phyloP scores from a whole-genome alignment of 1,140 invertebrate genomes.

The Phenacoccus solenopsis region DNA sequence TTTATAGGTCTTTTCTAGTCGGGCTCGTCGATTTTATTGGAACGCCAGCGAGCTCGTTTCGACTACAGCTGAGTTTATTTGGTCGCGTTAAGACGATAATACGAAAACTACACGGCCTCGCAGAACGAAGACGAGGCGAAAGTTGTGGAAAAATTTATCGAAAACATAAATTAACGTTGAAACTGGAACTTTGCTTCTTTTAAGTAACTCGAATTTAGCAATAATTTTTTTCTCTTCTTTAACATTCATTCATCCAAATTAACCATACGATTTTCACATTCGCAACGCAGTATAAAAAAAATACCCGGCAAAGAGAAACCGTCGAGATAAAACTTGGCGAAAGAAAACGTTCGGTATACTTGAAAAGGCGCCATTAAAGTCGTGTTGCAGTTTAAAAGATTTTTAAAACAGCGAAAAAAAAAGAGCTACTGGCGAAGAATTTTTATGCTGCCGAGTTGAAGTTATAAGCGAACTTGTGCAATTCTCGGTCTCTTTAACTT shows the following conservation, averaged over 20 bases:
- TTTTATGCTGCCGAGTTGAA: too few species aligned
- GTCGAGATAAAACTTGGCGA: neutral
- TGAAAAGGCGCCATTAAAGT: conserved; percentile 1
- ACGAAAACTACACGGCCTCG: neutral
- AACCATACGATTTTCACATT: neutral
- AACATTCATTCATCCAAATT: neutral
- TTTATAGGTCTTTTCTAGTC: neutral
- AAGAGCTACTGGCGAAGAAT: neutral
- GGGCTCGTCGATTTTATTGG: neutral
- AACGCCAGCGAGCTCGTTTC: neutral
- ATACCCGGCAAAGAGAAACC: neutral
- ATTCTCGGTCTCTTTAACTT: too few species aligned
- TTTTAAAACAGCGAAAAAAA: neutral
- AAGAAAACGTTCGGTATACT: neutral
- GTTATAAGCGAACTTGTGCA: too few species aligned
- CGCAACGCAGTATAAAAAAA: neutral
- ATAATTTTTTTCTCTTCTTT: neutral
- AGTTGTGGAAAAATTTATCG: neutral
- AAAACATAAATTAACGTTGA: neutral
- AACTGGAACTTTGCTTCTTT: neutral
- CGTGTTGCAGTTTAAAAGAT: conserved; percentile 1
- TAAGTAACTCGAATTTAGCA: neutral
- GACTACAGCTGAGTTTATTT: too few species aligned
- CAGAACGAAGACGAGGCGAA: neutral
- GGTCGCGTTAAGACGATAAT: neutral